Percentiles rank a stretch among this genome's conserved stretches.
These are phyloP conservation scores for Germaria angustata DNA, from an alignment of 2,888 invertebrate genomes.

Conservation along the genomic window DNA sequence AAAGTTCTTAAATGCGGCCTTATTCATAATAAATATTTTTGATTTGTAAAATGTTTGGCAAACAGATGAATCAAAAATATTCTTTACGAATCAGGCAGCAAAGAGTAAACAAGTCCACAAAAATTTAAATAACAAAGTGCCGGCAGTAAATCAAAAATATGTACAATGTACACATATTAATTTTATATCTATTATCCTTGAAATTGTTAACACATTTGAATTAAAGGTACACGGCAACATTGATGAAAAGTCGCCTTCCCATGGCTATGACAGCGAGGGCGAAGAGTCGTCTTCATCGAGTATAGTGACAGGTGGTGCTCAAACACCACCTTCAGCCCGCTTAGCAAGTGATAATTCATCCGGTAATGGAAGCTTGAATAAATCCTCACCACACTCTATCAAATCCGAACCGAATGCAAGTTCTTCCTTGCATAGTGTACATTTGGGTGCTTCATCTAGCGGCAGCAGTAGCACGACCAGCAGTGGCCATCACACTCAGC, in stretches of 20 bases:
- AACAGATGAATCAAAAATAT: too few relatives aligned
- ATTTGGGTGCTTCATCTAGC: constrained; percentile 75
- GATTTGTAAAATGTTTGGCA: too few relatives aligned
- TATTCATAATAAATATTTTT: too few relatives aligned
- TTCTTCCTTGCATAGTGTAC: constrained; percentile 70
- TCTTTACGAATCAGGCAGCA: too few relatives aligned
- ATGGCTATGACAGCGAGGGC: constrained; percentile 91
- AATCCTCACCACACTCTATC: constrained; percentile 79
- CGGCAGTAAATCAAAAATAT: too few relatives aligned
- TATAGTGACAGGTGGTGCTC: constrained; percentile 79
- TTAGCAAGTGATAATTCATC: constrained; percentile 72
- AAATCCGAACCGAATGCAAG: constrained; percentile 76
- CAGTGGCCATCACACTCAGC: constrained; percentile 73
- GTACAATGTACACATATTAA: too few relatives aligned
- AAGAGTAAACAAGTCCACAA: too few relatives aligned
- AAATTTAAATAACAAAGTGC: too few relatives aligned
- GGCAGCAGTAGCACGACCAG: constrained; percentile 76
- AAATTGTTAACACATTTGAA: not conserved
- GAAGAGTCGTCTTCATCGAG: constrained; percentile 92
- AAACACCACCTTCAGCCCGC: constrained; percentile 78
- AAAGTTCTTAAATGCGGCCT: too few relatives aligned
- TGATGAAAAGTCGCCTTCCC: constrained; percentile 85
- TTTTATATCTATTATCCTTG: not conserved
- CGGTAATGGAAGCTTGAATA: constrained; percentile 73
- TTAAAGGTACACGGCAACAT: constrained; percentile 85